phyloP scores from a whole-genome alignment of 2,888 invertebrate genomes.

The Cybosia mesomella region DNA sequence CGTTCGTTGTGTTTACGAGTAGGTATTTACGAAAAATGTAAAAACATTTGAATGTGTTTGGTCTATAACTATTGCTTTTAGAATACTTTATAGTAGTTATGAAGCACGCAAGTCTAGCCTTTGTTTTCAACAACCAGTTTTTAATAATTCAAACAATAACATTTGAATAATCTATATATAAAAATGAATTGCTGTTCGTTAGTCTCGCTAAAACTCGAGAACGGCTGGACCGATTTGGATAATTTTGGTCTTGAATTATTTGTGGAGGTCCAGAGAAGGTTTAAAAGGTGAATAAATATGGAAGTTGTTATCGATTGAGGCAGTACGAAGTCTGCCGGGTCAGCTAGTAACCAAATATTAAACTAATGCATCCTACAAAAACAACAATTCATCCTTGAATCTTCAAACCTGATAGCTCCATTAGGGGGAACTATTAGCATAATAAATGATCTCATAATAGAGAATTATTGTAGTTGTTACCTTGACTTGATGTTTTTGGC shows the following conservation, averaged over 20 bases:
- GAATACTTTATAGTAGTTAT: background rate
- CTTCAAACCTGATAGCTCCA: constrained; percentile 10
- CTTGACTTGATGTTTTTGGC: too few relatives aligned
- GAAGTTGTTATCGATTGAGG: too few relatives aligned
- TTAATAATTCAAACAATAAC: constrained; percentile 2
- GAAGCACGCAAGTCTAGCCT: background rate
- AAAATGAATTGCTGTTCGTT: too few relatives aligned
- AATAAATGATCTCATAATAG: constrained; percentile 5
- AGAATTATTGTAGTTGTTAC: background rate
- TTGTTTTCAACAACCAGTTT: constrained; percentile 1
- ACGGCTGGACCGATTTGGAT: too few relatives aligned
- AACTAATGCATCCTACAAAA: constrained; percentile 1
- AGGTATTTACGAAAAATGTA: too few relatives aligned
- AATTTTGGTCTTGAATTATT: too few relatives aligned
- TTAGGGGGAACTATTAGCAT: constrained; percentile 14
- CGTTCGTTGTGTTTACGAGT: too few relatives aligned
- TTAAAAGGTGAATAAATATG: too few relatives aligned
- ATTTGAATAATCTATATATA: constrained; percentile 2
- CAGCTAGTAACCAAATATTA: constrained; percentile 5
- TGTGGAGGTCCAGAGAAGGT: too few relatives aligned
- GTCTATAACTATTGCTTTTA: background rate
- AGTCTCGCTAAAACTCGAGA: too few relatives aligned
- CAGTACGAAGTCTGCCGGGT: too few relatives aligned
- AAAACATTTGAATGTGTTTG: background rate
- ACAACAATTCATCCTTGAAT: constrained; percentile 13